These are phyloP conservation scores for Apamea sordens DNA, from an alignment of 2,888 invertebrate genomes.

Conservation along the genomic window DNA sequence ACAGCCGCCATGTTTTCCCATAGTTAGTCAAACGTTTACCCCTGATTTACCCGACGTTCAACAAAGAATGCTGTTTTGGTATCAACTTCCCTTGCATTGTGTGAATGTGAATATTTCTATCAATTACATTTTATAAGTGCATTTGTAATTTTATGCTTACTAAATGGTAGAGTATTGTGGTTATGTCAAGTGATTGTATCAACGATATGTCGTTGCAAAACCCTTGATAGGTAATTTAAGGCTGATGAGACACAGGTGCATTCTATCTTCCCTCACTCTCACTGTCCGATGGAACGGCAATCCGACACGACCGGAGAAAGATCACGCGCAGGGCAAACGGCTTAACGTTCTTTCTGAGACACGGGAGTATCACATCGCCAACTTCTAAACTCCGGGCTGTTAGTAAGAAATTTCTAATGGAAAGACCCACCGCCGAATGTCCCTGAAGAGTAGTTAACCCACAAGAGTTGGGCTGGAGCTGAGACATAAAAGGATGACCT, in stretches of 20 bases:
- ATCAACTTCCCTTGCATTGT: conserved; percentile 70
- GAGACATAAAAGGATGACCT: background rate
- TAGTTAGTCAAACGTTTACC: conserved; percentile 63
- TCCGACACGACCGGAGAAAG: too few relatives aligned
- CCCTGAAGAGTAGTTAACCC: too few relatives aligned
- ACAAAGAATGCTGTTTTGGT: conserved; percentile 70
- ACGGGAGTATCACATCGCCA: too few relatives aligned
- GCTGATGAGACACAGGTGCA: background rate
- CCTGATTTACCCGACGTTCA: conserved; percentile 34
- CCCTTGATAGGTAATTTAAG: background rate
- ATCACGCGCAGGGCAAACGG: too few relatives aligned
- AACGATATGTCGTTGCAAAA: background rate
- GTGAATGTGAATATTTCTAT: conserved; percentile 57
- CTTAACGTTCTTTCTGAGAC: too few relatives aligned
- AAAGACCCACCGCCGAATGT: too few relatives aligned
- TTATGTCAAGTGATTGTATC: background rate
- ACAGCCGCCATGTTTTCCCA: conserved; percentile 71
- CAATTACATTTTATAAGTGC: conserved; percentile 26
- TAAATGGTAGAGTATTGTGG: background rate
- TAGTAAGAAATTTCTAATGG: too few relatives aligned
- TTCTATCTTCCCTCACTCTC: too few relatives aligned
- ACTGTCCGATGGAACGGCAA: too few relatives aligned
- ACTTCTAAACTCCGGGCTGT: too few relatives aligned
- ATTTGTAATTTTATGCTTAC: conserved; percentile 14
- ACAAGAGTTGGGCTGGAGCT: background rate